Evolutionary conservation across 2,113 vertebrate species (phyloP).

Genomic region (Phoxinus phoxinus): DNA sequence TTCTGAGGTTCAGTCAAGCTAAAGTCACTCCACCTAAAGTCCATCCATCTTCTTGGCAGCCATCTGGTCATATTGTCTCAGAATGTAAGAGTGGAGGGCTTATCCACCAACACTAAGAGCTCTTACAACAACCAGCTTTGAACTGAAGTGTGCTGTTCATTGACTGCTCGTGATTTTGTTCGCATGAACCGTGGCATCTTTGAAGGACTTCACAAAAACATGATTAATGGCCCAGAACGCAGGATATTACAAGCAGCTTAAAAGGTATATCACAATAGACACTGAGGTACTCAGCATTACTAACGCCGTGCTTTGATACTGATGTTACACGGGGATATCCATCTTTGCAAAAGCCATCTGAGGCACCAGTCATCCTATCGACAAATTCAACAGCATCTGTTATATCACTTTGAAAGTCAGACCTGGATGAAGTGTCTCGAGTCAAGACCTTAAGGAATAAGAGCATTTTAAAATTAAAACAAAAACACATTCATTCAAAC

Average conservation of each 20-base stretch:
- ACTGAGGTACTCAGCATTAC: slow-evolving; percentile 58
- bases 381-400: slow-evolving; percentile 52
- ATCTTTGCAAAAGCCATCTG: slow-evolving; percentile 49
- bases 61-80: slow-evolving; percentile 76
- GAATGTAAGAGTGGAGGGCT: slow-evolving; percentile 60
- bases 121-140: slow-evolving; percentile 58
- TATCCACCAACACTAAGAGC: slow-evolving; percentile 64
- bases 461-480: neutral
- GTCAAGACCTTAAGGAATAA: slow-evolving; percentile 8
- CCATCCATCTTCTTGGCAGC: slow-evolving; percentile 82
- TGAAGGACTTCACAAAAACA: slow-evolving; percentile 69
- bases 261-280: slow-evolving; percentile 62
- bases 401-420: slow-evolving; percentile 47
- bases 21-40: slow-evolving; percentile 76
- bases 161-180: slow-evolving; percentile 55
- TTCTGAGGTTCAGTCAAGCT: slow-evolving; percentile 71
- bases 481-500: neutral
- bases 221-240: slow-evolving; percentile 76
- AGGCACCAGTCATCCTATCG: slow-evolving; percentile 17
- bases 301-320: slow-evolving; percentile 55
- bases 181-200: slow-evolving; percentile 63
- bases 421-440: slow-evolving; percentile 3
- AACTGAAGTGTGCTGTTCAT: slow-evolving; percentile 63
- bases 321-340: slow-evolving; percentile 48
- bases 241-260: slow-evolving; percentile 62